These are phyloP conservation scores for Gymnopithys bicolor DNA, from an alignment of 2,797 vertebrate genomes.

Conservation along the genomic window DNA sequence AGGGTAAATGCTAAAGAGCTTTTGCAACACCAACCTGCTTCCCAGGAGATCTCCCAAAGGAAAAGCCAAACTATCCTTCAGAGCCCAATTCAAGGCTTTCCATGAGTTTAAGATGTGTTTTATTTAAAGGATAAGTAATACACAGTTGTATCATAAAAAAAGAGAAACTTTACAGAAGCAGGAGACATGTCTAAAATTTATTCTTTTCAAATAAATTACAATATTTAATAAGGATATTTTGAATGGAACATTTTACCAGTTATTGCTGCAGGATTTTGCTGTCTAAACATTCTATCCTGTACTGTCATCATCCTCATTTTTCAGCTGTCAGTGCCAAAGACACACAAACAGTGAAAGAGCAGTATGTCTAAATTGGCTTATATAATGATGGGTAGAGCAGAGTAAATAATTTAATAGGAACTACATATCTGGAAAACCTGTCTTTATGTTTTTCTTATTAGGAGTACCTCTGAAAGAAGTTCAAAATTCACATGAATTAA, in stretches of 20 bases:
- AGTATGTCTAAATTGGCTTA: conserved; percentile 12
- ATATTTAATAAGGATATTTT: background rate
- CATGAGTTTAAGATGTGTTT: background rate
- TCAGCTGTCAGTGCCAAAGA: conserved; percentile 17
- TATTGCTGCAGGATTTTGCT: background rate
- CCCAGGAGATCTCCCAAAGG: background rate
- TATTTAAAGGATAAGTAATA: background rate
- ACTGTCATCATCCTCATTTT: background rate
- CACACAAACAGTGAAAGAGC: background rate
- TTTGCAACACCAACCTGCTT: background rate
- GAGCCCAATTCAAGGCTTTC: background rate
- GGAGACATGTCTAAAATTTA: background rate
- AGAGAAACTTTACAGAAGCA: background rate
- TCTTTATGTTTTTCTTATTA: background rate
- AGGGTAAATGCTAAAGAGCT: background rate
- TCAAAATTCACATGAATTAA: background rate
- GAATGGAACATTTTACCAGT: background rate
- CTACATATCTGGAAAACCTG: background rate
- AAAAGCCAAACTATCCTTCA: background rate
- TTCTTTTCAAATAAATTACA: background rate
- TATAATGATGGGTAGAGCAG: background rate
- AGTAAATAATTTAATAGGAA: conserved; percentile 14
- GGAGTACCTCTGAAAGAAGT: background rate
- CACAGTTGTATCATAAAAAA: background rate
- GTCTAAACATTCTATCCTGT: conserved; percentile 11